Conservation (phyloP, 2,797 vertebrate genomes). For the Amniataba percoides region DNA sequence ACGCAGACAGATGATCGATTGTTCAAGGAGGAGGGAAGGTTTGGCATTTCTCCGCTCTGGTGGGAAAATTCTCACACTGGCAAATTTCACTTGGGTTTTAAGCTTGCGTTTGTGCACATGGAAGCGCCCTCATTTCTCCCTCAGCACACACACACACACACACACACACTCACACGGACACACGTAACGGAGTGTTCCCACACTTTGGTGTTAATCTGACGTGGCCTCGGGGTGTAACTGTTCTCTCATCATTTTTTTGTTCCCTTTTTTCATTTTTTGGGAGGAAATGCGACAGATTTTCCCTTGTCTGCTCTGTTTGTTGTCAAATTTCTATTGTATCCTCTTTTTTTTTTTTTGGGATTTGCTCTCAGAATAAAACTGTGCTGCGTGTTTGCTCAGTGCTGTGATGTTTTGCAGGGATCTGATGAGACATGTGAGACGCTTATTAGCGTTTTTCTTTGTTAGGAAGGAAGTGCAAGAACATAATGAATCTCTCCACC, state of each 20-base stretch:
- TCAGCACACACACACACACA: conserved; percentile 15
- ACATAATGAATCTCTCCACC: conserved; percentile 27
- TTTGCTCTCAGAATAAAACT: conserved; percentile 49
- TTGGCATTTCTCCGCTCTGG: conserved; percentile 18
- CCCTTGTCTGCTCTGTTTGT: conserved; percentile 43
- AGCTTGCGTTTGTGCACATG: conserved; percentile 5
- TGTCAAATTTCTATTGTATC: conserved; percentile 41
- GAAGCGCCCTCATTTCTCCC: conserved; percentile 32
- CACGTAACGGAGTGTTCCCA: conserved; percentile 25
- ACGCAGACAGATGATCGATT: conserved; percentile 53
- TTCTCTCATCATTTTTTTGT: conserved; percentile 31
- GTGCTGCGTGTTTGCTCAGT: conserved; percentile 7
- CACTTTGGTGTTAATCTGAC: conserved; percentile 48
- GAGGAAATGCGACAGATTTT: conserved; percentile 15
- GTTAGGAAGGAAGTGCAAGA: conserved; percentile 10
- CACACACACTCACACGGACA: neutral
- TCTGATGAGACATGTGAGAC: conserved; percentile 23
- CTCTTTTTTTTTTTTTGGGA: conserved; percentile 3
- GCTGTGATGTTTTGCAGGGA: conserved; percentile 17
- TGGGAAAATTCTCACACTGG: conserved; percentile 5
- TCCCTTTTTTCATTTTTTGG: too few species aligned
- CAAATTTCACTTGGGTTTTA: neutral
- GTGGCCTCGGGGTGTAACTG: conserved; percentile 39
- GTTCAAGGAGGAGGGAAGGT: conserved; percentile 23
- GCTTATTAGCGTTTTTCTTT: conserved; percentile 36